Evolutionary conservation across 2,888 invertebrate genomes (phyloP).

Genomic region (Encarsia formosa): DNA sequence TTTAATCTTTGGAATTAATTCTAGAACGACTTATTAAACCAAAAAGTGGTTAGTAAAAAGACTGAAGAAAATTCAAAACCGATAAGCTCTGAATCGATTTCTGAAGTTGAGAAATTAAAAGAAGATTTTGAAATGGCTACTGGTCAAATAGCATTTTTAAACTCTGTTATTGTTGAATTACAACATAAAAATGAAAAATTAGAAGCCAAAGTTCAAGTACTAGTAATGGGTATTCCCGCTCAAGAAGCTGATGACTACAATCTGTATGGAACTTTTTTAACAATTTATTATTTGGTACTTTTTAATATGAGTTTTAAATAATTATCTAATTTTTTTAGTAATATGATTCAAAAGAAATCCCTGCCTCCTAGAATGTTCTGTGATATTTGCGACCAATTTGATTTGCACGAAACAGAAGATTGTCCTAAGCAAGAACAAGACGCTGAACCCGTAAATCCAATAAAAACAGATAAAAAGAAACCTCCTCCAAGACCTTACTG

Average conservation of each 20-base stretch:
- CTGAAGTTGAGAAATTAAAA: constrained; percentile 44
- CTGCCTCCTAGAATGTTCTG: constrained; percentile 87
- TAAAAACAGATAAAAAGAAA: constrained; percentile 37
- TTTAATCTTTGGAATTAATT: background rate
- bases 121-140: constrained; percentile 65
- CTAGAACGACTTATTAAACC: constrained; percentile 16
- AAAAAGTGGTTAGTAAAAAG: constrained; percentile 18
- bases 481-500: constrained; percentile 72
- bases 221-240: constrained; percentile 63
- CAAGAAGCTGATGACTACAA: constrained; percentile 53
- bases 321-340: constrained; percentile 29
- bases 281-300: background rate
- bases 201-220: constrained; percentile 70
- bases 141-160: constrained; percentile 82
- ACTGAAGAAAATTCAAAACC: constrained; percentile 24
- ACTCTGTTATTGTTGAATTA: constrained; percentile 95
- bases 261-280: constrained; percentile 46
- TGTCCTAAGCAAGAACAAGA: constrained; percentile 79
- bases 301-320: background rate
- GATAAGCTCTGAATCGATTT: constrained; percentile 21
- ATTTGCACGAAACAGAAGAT: constrained; percentile 95
- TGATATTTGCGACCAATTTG: constrained; percentile 96
- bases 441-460: constrained; percentile 53
- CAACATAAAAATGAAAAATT: constrained; percentile 87
- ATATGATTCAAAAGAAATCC: constrained; percentile 45